Evolutionary conservation across 2,113 vertebrate species (phyloP), one percentile per base, ranked within the genome.

Genomic region (Tyto alba): DNA sequence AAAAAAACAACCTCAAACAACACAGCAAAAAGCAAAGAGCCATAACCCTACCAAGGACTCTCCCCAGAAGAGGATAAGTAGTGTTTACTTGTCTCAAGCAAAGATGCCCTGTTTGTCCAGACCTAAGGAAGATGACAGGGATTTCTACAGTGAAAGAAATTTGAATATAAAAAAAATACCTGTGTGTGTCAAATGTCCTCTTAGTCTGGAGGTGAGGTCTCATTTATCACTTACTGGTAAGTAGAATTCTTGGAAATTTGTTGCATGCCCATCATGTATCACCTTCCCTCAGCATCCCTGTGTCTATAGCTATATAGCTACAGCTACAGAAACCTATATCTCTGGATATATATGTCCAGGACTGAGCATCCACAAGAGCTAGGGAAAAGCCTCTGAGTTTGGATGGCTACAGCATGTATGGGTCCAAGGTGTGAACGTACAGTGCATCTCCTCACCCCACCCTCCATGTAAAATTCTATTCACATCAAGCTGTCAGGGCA

Each of bases 181-280:
- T 43, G 13, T 7, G 34, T 10, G 15, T 52, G 26, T 89, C 21
- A 80, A 41, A 41, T 13, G 2, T 34, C 34, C 23, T 66, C 43
- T 73, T 64, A 47, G 10, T n/a, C 67, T 50, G 48, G 34, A 85
- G 38, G 11, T 45, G 57, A 64, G 63, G 16, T 32, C 40, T 78
- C 17, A 26, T 75, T 88, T 78, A 55, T 30, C 53, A 23, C 34
- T 50, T 45, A 29, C 7, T 29, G 15, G 3, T 22, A 25, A 47
- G 19, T 30, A 11, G 10, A 88, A 9, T 63, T 43, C 32, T 25
- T 64, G 50, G 63, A 89, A 79, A 32, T 8, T 13, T 62, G 9
- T n/a, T 60, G 17, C 53, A 53, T 0, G 0, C 5, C 27, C 47
- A 67, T 30, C 60, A 34, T 1, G 0, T 29, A 19, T 13, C 2